Evolutionary conservation across 2,797 vertebrate genomes (phyloP).

Genomic region (Choloepus didactylus): DNA sequence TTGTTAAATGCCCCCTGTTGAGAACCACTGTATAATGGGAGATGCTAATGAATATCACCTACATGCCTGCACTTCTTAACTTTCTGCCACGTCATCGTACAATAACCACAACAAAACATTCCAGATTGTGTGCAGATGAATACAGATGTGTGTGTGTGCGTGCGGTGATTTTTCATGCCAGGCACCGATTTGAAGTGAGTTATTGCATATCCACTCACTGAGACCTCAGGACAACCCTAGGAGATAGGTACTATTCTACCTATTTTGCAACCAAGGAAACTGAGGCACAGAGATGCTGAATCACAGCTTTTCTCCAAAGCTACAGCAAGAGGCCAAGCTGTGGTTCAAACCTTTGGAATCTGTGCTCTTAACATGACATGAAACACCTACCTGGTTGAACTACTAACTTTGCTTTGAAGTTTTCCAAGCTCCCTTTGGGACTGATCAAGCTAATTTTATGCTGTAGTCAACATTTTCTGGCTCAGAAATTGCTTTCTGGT

Average conservation of each 20-base stretch:
- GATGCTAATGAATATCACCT: too few relatives aligned
- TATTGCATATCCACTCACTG: not conserved
- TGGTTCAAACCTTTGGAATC: not conserved
- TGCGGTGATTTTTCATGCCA: slow-evolving; percentile 64
- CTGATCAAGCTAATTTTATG: not conserved
- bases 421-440: not conserved
- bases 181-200: not conserved
- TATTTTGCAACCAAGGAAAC: not conserved
- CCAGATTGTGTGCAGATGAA: slow-evolving; percentile 77
- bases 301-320: not conserved
- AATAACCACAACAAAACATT: not conserved
- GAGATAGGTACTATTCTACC: not conserved
- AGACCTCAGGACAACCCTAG: not conserved
- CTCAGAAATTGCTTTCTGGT: not conserved
- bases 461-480: not conserved
- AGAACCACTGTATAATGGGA: not conserved
- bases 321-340: not conserved
- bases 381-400: not conserved
- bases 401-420: not conserved
- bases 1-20: not conserved
- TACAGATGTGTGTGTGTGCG: slow-evolving; percentile 64
- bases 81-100: too few relatives aligned
- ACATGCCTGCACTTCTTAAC: not conserved
- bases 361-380: not conserved
- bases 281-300: not conserved